Evolutionary conservation across 1,140 invertebrate species (phyloP).

Genomic region (Eufriesea mexicana): DNA sequence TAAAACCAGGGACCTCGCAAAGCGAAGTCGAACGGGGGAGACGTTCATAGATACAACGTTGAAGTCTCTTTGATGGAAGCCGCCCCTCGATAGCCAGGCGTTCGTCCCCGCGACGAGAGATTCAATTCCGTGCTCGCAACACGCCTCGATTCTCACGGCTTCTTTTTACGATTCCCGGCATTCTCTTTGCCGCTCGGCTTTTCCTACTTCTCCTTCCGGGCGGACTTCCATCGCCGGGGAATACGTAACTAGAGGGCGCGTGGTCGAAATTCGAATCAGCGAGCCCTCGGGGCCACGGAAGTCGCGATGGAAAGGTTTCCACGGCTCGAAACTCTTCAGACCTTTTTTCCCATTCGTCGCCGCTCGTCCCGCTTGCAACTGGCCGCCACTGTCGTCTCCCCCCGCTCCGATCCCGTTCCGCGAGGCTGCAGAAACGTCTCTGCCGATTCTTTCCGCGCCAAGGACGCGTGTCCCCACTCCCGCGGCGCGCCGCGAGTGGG

Average conservation of each 20-base stretch:
- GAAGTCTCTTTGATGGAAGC: slow-evolving; percentile 60
- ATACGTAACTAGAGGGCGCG: slow-evolving; percentile 63
- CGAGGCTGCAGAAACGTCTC: neutral
- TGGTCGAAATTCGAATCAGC: slow-evolving; percentile 60
- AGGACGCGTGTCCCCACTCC: neutral
- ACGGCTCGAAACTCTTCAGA: neutral
- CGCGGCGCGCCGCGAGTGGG: neutral
- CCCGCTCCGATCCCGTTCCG: neutral
- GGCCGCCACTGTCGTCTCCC: no score
- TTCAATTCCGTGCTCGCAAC: slow-evolving; percentile 74
- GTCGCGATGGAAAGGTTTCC: slow-evolving; percentile 42
- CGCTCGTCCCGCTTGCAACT: neutral
- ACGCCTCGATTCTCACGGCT: slow-evolving; percentile 73
- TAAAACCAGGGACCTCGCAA: neutral
- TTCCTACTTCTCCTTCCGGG: slow-evolving; percentile 33
- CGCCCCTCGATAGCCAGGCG: slow-evolving; percentile 50
- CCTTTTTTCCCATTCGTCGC: neutral
- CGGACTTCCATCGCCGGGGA: slow-evolving; percentile 40
- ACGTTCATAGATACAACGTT: slow-evolving; percentile 39
- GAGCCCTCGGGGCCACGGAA: slow-evolving; percentile 36
- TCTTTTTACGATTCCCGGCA: slow-evolving; percentile 65
- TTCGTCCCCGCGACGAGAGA: slow-evolving; percentile 55
- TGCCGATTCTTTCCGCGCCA: slow-evolving; percentile 16
- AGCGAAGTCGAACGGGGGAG: slow-evolving; percentile 9
- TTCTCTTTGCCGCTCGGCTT: slow-evolving; percentile 50